Conservation (phyloP, 1,140 invertebrate species). For the Drosophila persimilis region DNA sequence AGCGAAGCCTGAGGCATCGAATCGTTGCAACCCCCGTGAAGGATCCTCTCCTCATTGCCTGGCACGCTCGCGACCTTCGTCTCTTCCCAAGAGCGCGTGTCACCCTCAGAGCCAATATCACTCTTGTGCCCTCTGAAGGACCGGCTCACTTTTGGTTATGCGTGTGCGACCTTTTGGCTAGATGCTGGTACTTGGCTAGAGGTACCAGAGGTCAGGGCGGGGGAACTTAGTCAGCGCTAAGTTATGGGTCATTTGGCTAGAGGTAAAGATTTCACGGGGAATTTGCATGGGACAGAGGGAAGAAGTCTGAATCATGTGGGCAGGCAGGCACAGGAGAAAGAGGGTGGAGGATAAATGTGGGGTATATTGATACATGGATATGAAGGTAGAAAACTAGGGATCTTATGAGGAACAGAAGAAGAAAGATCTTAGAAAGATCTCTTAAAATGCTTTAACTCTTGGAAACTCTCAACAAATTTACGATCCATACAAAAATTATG, state of each 20-base stretch:
- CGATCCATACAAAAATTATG: too few species aligned
- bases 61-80: slow-evolving; percentile 54
- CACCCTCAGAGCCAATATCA: slow-evolving; percentile 30
- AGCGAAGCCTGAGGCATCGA: not conserved
- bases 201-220: not conserved
- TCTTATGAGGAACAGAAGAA: not conserved
- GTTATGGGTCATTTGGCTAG: slow-evolving; percentile 41
- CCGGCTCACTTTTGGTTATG: slow-evolving; percentile 31
- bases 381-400: not conserved
- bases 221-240: slow-evolving; percentile 36
- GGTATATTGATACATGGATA: not conserved
- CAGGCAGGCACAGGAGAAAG: slow-evolving; percentile 1
- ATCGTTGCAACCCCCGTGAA: slow-evolving; percentile 37
- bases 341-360: slow-evolving; percentile 13
- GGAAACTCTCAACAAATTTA: too few species aligned
- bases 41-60: slow-evolving; percentile 11
- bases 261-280: slow-evolving; percentile 52
- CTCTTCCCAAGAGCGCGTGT: slow-evolving; percentile 57
- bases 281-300: slow-evolving; percentile 27
- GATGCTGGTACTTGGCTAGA: slow-evolving; percentile 66
- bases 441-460: too few species aligned
- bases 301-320: slow-evolving; percentile 37
- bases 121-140: slow-evolving; percentile 24
- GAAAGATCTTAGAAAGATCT: too few species aligned
- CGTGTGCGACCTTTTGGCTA: slow-evolving; percentile 71